These are phyloP conservation scores for Hypomecis atomaria DNA, from an alignment of 2,888 invertebrate species.

Conservation along the genomic window DNA sequence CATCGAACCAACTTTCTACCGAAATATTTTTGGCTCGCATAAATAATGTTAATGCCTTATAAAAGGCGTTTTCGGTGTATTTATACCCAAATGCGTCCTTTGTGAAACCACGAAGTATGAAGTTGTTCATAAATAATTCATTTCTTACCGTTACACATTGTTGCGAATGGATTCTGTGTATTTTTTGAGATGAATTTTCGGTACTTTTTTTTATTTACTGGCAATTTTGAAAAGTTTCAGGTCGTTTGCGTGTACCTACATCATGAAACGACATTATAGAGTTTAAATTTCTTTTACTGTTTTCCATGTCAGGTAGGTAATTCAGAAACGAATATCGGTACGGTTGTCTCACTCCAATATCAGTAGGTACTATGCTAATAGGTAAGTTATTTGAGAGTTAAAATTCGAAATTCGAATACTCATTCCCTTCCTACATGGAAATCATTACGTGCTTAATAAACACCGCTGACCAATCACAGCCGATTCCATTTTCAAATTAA, in stretches of 20 bases:
- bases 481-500: slow-evolving; percentile 50
- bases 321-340: too few relatives aligned
- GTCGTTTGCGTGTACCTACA: background rate
- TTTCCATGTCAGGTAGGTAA: too few relatives aligned
- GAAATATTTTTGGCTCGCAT: slow-evolving; percentile 49
- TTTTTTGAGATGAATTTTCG: slow-evolving; percentile 8
- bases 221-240: background rate
- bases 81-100: slow-evolving; percentile 74
- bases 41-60: slow-evolving; percentile 78
- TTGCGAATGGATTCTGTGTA: slow-evolving; percentile 43
- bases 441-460: slow-evolving; percentile 54
- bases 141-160: slow-evolving; percentile 59
- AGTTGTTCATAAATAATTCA: slow-evolving; percentile 81
- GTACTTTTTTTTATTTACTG: background rate
- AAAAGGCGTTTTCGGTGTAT: slow-evolving; percentile 79
- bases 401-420: slow-evolving; percentile 19
- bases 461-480: slow-evolving; percentile 48
- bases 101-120: slow-evolving; percentile 73
- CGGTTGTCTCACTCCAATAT: too few relatives aligned
- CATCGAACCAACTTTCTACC: slow-evolving; percentile 30
- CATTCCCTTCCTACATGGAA: slow-evolving; percentile 53
- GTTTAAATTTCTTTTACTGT: too few relatives aligned
- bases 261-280: too few relatives aligned
- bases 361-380: too few relatives aligned
- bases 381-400: background rate